phyloP scores from a whole-genome alignment of 2,888 invertebrate genomes.

The Luperina nickerlii region DNA sequence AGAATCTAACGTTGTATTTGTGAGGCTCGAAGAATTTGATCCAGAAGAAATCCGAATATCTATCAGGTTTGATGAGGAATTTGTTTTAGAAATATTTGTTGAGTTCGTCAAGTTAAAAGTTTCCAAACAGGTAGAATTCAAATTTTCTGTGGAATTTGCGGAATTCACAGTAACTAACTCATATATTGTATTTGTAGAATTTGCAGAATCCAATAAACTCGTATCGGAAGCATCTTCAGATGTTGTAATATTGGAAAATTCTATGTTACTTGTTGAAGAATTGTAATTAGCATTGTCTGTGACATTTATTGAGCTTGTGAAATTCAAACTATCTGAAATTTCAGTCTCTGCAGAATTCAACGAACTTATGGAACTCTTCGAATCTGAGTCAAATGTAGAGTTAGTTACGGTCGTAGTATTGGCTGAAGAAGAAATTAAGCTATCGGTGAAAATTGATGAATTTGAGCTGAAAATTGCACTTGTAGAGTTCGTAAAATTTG shows the following conservation, averaged over 20 bases:
- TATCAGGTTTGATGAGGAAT: not conserved
- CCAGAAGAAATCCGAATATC: slow-evolving; percentile 14
- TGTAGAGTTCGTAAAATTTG: slow-evolving; percentile 29
- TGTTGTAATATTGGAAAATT: slow-evolving; percentile 24
- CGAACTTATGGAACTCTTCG: slow-evolving; percentile 8
- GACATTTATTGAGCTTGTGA: slow-evolving; percentile 27
- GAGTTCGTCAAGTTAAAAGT: slow-evolving; percentile 24
- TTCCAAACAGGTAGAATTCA: slow-evolving; percentile 20
- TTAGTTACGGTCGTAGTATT: slow-evolving; percentile 33
- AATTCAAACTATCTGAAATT: slow-evolving; percentile 37
- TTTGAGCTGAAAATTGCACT: slow-evolving; percentile 23
- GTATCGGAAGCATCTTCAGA: slow-evolving; percentile 20
- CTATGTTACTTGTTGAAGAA: slow-evolving; percentile 10
- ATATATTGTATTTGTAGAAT: slow-evolving; percentile 19
- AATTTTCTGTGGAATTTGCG: slow-evolving; percentile 21
- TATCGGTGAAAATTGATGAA: slow-evolving; percentile 15
- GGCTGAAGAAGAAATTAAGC: slow-evolving; percentile 24
- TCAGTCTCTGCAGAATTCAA: slow-evolving; percentile 25
- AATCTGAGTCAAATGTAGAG: slow-evolving; percentile 30
- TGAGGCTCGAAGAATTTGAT: slow-evolving; percentile 22
- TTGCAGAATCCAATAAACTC: slow-evolving; percentile 3
- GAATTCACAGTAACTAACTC: slow-evolving; percentile 23
- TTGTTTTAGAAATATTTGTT: slow-evolving; percentile 10
- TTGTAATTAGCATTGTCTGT: slow-evolving; percentile 17
- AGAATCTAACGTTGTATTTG: slow-evolving; percentile 24